Evolutionary conservation across 2,888 invertebrate genomes (phyloP), one percentile per base, ranked within the genome.

Genomic region (Eilema griseolum): DNA sequence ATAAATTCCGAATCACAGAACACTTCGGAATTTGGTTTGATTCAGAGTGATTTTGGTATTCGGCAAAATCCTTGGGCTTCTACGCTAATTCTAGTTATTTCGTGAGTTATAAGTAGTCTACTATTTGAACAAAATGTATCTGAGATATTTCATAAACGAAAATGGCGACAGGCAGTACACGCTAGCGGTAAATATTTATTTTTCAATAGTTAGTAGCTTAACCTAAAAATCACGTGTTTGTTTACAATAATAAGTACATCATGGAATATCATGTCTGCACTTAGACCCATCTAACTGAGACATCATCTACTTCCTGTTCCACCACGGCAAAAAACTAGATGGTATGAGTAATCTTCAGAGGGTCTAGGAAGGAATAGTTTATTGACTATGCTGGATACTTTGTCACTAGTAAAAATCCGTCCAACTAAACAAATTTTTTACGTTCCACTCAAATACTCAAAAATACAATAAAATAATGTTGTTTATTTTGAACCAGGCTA

Each of bases 91-190:
- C 16, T 4, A 41, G 33, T 16, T 37, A 62, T 26, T 26, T 16
- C 8, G 16, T 62, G 24, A 41, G 1, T 16, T 5, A 59, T 5
- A 24, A 24, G 61, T 33, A 23, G 23, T 4, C 26, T 37, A 24
- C 24, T 5, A 41, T 37, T 20, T 16, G 0, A 26, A 11, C 41
- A 90, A 82, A 73, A 95, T 95, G 95, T 95, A 95, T 88, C 86
- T 95, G 33, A 86, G 94, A 84, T 95, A 94, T 83, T 95, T 97
- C 86, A 86, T 98, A 76, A 96, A 98, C 86, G 97, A 97, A 88
- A 96, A 96, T 65, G 98, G 98, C 0, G 97, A 98, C 16, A 96
- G 98, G 66, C 96, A 98, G 41, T 99, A 99, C 88, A 99, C 99
- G 8, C 90, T 99, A 68, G 97, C 98, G 96, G 98, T 98, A 95